Evolutionary conservation across 1,140 invertebrate genomes (phyloP).

Genomic region (Drosophila micromelanica): DNA sequence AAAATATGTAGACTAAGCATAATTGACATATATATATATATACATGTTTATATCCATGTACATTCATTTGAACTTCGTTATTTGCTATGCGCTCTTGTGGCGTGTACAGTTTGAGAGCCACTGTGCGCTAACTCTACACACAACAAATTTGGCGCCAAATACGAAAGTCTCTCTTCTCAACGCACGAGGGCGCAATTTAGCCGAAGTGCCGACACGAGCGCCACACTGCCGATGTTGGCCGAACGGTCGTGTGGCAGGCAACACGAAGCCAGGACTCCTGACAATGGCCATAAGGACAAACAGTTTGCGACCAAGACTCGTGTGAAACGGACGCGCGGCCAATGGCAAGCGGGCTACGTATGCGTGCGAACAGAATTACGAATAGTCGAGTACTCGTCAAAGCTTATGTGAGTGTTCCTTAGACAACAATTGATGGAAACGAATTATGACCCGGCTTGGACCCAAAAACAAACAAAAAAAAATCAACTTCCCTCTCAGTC

Average conservation of each 20-base stretch:
- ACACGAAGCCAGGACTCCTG: slow-evolving; percentile 43
- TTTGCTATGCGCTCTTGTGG: background rate
- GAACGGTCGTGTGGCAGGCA: slow-evolving; percentile 6
- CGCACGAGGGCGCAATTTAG: slow-evolving; percentile 4
- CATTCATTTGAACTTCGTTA: background rate
- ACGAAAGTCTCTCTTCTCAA: slow-evolving; percentile 14
- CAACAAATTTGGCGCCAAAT: slow-evolving; percentile 72
- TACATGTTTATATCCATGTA: background rate
- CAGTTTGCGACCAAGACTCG: slow-evolving; percentile 80
- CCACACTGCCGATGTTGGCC: slow-evolving; percentile 18
- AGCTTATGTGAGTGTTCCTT: slow-evolving; percentile 30
- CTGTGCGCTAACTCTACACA: slow-evolving; percentile 59
- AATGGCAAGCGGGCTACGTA: slow-evolving; percentile 65
- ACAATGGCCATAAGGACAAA: slow-evolving; percentile 46
- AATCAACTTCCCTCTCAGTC: background rate
- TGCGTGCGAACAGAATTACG: slow-evolving; percentile 45
- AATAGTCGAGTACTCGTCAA: slow-evolving; percentile 31
- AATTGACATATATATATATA: background rate
- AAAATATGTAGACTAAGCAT: slow-evolving; percentile 6
- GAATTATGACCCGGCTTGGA: slow-evolving; percentile 29
- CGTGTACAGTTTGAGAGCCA: slow-evolving; percentile 64
- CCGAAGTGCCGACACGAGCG: slow-evolving; percentile 39
- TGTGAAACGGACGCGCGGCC: slow-evolving; percentile 76
- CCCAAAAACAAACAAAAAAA: background rate
- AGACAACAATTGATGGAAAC: slow-evolving; percentile 36